A percentile compares a stretch with the other conserved stretches of the same genome.
Conservation (phyloP, 2,113 vertebrate genomes). For the Reinhardtius hippoglossoides region DNA sequence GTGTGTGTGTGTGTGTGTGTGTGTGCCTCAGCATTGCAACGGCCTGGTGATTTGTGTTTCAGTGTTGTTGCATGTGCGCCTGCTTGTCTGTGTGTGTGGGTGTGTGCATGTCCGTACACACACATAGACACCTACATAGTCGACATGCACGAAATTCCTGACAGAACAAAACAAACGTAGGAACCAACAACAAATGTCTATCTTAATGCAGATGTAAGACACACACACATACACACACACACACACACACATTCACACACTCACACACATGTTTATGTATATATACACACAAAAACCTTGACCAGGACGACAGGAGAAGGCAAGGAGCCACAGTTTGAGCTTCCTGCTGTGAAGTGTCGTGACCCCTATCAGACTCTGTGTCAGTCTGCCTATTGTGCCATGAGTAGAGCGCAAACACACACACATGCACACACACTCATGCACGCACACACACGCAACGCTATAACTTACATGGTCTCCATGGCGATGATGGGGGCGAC, state of each 20-base stretch:
- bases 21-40: conserved; percentile 1
- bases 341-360: conserved; percentile 86
- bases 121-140: not conserved
- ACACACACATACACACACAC: not conserved
- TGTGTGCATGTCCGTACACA: not conserved
- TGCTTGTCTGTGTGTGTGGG: not conserved
- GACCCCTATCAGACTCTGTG: conserved; percentile 99
- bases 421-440: conserved; percentile 45
- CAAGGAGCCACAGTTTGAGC: conserved; percentile 85
- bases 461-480: conserved; percentile 96
- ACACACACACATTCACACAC: not conserved
- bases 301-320: conserved; percentile 82
- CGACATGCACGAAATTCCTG: not conserved
- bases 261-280: not conserved
- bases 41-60: conserved; percentile 44
- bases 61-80: conserved; percentile 20
- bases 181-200: not conserved
- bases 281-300: conserved; percentile 73
- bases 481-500: conserved; percentile 93
- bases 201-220: conserved; percentile 28
- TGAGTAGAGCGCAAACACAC: conserved; percentile 66
- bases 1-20: conserved; percentile 4
- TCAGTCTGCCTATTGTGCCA: conserved; percentile 95
- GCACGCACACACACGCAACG: conserved; percentile 67
- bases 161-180: not conserved